A percentile compares a stretch with the other conserved stretches of the same genome.
Conservation (phyloP, 2,113 vertebrate species). For the Glaucomys volans region DNA sequence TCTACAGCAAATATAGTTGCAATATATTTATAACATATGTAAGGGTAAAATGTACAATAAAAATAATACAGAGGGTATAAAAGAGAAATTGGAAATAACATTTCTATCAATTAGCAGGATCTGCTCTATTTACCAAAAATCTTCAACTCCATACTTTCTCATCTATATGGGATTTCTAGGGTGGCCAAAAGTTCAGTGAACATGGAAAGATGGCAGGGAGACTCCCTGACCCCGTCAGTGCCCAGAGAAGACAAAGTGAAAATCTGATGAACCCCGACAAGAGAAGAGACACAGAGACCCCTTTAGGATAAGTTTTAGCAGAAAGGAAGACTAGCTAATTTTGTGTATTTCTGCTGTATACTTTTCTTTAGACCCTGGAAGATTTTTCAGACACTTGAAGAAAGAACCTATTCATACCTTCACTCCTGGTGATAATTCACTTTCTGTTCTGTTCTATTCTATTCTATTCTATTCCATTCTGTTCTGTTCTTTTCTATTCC, state of each 20-base stretch:
- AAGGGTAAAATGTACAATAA: conserved; percentile 31
- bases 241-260: not conserved
- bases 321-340: not conserved
- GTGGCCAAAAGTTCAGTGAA: not conserved
- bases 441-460: not conserved
- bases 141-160: not conserved
- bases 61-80: not conserved
- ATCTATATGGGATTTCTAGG: rapidly evolving
- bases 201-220: not conserved
- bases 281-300: not conserved
- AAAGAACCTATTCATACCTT: not conserved
- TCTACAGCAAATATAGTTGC: conserved; percentile 27
- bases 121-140: not conserved
- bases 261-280: not conserved
- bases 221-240: not conserved
- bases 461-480: not conserved
- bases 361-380: not conserved
- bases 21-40: not conserved
- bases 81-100: conserved; percentile 14
- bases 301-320: not conserved
- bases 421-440: not conserved
- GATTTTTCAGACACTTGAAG: not conserved
- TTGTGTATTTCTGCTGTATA: not conserved
- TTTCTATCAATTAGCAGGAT: not conserved
- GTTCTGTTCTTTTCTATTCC: not conserved